phyloP scores from a whole-genome alignment of 2,797 vertebrate genomes.

The Gymnoscopelus microlampas region DNA sequence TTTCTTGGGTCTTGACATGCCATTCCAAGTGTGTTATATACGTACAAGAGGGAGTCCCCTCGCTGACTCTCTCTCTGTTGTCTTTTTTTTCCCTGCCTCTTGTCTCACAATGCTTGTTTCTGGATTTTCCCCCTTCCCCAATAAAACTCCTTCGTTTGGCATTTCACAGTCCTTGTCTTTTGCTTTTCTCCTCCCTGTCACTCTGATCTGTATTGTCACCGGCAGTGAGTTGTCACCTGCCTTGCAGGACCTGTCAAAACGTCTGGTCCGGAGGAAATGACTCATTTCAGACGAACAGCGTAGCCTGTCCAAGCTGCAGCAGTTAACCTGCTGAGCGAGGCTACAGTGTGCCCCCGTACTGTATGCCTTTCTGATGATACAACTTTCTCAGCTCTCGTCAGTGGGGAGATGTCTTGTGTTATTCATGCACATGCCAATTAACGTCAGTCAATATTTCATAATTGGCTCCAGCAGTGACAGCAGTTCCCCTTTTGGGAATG shows the following conservation, averaged over 20 bases:
- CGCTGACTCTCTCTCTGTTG: constrained; percentile 14
- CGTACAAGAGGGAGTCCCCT: constrained; percentile 6
- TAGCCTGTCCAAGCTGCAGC: constrained; percentile 23
- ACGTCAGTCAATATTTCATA: constrained; percentile 1
- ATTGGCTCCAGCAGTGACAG: constrained; percentile 18
- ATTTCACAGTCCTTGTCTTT: neutral
- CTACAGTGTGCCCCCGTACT: constrained; percentile 3
- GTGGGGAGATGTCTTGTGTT: neutral
- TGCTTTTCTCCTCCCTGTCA: neutral
- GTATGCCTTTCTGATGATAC: constrained; percentile 17
- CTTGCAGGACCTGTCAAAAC: constrained; percentile 16
- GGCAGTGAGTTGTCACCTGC: constrained; percentile 14
- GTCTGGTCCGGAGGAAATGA: constrained; percentile 19
- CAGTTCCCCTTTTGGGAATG: constrained; percentile 2
- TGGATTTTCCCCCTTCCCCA: constrained; percentile 1
- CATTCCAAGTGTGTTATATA: constrained; percentile 16
- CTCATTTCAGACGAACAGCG: constrained; percentile 14
- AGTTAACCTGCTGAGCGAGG: constrained; percentile 33
- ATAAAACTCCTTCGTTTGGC: constrained; percentile 11
- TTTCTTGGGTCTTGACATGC: constrained; percentile 19
- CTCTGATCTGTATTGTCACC: constrained; percentile 4
- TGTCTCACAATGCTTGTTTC: neutral
- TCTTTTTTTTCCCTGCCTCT: constrained; percentile 1
- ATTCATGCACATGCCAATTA: neutral
- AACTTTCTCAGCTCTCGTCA: constrained; percentile 18